Conservation (phyloP, 37 sponge, comb jelly and placozoan genomes). For the Beroe ovata region DNA sequence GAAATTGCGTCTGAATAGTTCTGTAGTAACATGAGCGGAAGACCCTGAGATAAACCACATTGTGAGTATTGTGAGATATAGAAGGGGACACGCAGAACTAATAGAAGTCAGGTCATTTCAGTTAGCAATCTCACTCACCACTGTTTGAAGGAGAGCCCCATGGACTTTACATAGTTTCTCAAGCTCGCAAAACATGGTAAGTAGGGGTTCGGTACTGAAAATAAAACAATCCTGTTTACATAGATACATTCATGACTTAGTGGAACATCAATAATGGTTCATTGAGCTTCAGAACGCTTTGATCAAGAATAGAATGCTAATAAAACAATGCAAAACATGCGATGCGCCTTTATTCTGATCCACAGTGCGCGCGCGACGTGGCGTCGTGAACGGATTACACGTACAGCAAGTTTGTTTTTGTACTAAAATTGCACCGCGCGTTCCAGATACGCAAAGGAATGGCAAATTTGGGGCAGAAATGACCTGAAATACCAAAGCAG, state of each 20-base stretch:
- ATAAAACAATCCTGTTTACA: too few species aligned
- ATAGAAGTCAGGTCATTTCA: neutral
- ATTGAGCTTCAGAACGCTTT: too few species aligned
- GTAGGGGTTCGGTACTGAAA: slow-evolving; percentile 19
- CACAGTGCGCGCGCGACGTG: slow-evolving; percentile 5
- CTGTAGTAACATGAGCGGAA: slow-evolving; percentile 17
- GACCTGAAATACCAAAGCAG: too few species aligned
- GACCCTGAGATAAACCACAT: slow-evolving; percentile 14
- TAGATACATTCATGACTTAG: too few species aligned
- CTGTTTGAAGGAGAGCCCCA: slow-evolving; percentile 1
- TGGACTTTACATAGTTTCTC: neutral
- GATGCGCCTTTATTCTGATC: too few species aligned
- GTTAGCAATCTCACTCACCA: neutral
- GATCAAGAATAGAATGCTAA: too few species aligned
- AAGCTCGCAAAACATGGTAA: neutral
- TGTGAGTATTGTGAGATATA: neutral
- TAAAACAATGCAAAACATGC: too few species aligned
- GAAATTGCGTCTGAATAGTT: slow-evolving; percentile 18
- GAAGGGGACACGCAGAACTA: neutral
- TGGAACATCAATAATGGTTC: too few species aligned
- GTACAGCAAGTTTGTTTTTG: neutral
- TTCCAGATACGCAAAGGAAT: too few species aligned
- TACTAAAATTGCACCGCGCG: slow-evolving; percentile 31
- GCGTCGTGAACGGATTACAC: neutral
- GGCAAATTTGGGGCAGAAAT: too few species aligned